Evolutionary conservation across 2,113 vertebrate species (phyloP).

Genomic region (Microcebus jonahi): DNA sequence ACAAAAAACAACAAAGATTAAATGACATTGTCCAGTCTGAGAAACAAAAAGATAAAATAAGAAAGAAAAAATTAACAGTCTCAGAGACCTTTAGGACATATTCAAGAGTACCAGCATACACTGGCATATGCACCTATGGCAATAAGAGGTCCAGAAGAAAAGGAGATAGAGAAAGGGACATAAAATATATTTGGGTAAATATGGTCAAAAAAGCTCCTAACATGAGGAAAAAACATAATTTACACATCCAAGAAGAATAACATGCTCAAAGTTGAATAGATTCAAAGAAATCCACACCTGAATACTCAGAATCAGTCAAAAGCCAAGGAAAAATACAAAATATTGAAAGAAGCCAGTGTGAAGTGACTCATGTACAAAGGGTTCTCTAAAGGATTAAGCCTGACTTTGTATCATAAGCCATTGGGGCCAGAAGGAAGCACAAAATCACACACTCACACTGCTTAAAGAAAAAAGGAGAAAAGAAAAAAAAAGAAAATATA

Average conservation of each 20-base stretch:
- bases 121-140: neutral
- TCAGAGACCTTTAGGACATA: neutral
- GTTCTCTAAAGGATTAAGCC: neutral
- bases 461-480: neutral
- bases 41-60: neutral
- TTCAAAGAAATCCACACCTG: neutral
- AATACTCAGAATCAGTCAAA: neutral
- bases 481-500: neutral
- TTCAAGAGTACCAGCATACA: neutral
- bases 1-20: too few species aligned
- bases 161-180: neutral
- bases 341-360: neutral
- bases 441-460: neutral
- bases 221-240: neutral
- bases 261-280: neutral
- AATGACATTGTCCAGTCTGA: neutral
- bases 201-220: fast-evolving
- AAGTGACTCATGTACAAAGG: neutral
- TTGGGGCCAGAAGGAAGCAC: neutral
- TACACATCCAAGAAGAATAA: neutral
- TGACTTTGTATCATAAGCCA: neutral
- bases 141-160: neutral
- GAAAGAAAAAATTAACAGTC: neutral
- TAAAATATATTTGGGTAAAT: neutral
- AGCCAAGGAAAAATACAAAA: neutral